Base-by-base conservation (phyloP, 2,797 vertebrate genomes). In the Syngnathus rostellatus region DNA sequence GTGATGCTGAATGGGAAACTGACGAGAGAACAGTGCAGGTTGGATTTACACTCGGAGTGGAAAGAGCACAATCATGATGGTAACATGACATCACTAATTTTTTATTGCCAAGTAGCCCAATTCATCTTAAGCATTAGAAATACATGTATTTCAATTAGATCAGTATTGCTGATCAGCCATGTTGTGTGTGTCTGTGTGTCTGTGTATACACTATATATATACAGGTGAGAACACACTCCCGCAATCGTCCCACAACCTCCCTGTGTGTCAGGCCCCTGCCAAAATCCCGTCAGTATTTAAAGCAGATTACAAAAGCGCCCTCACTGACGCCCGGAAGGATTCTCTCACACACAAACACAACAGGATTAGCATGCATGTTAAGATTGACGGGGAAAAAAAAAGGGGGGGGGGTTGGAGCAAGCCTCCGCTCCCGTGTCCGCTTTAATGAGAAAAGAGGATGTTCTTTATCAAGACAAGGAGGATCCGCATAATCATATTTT, bases 271-370 rank as follows among this genome's bases (percentile, higher is more conserved):
- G 19, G 5, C 48, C 69, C 54, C 67, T 11, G 41, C 65, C 65
- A 51, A 51, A 51, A 59, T 38, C 31, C 71, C 73, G n/a, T n/a
- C 59, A 61, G 59, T 61, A 38, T 41, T 74, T 68, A 84, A 79
- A 81, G 68, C 50, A 43, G 84, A 85, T 87, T 86, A 86, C 68
- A 51, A 5, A 76, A 72, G 75, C 73, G 73, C 74, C 69, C 64
- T 79, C 76, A 75, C 68, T 69, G 69, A 72, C 74, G 63, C 70
- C 74, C 57, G 60, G 66, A 75, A 40, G 53, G 51, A 39, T 64
- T 54, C 53, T 62, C 59, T 63, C 43, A 64, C 51, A 55, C 64
- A 6, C 21, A 10, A 58, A 9, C 69, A 5, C 68, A 46, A 38
- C 63, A 40, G 41, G 57, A 62, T 43, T 85, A 83, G 59, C 72